Percentiles rank a stretch among this genome's conserved stretches.
Conservation (phyloP, 2,888 invertebrate genomes). For the Nemurella pictetii region DNA sequence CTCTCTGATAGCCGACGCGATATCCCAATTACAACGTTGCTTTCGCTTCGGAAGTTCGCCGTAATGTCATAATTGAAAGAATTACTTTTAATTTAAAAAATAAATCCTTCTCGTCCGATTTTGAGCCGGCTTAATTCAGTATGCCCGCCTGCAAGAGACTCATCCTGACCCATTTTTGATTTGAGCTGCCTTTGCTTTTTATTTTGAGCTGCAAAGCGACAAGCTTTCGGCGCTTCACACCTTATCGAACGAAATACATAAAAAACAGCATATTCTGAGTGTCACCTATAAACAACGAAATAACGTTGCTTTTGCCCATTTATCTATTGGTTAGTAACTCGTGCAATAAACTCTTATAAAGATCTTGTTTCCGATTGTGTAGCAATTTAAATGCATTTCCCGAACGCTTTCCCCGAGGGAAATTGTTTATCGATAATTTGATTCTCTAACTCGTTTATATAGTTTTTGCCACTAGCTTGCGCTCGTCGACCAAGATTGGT, state of each 20-base stretch:
- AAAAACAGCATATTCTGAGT: neutral
- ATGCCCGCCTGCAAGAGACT: too few species aligned
- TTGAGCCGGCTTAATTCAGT: too few species aligned
- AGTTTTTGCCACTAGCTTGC: neutral
- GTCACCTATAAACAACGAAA: neutral
- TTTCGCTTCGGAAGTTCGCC: neutral
- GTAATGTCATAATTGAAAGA: neutral
- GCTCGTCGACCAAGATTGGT: neutral
- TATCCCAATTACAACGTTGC: neutral
- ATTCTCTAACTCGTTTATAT: constrained; percentile 15
- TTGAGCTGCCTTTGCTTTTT: too few species aligned
- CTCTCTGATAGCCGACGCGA: neutral
- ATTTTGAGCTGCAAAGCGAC: neutral
- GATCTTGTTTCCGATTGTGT: constrained; percentile 17
- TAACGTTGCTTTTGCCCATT: neutral
- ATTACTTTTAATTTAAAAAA: neutral
- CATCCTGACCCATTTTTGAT: too few species aligned
- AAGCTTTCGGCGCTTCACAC: neutral
- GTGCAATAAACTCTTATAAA: constrained; percentile 8
- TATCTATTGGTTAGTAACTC: neutral
- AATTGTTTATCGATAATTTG: constrained; percentile 16
- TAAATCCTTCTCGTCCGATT: too few species aligned
- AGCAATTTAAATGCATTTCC: constrained; percentile 23
- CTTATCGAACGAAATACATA: neutral
- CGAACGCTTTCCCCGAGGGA: constrained; percentile 8